Evolutionary conservation across 2,888 invertebrate species (phyloP).

Genomic region (Drosophila fungiperda): DNA sequence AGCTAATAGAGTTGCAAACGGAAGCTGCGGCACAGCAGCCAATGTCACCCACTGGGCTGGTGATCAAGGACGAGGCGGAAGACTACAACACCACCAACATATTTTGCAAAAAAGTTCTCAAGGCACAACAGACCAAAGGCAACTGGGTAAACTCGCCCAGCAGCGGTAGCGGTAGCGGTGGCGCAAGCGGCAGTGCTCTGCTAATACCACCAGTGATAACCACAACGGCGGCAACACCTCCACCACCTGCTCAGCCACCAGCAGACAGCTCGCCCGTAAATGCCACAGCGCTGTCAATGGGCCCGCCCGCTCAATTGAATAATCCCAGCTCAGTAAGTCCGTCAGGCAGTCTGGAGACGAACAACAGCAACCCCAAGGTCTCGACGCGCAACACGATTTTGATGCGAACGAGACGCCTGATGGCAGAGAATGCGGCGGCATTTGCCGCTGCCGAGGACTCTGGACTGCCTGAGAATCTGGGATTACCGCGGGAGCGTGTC

Average conservation of each 20-base stretch:
- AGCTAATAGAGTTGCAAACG: conserved; percentile 74
- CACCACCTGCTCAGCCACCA: conserved; percentile 45
- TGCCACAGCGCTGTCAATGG: conserved; percentile 83
- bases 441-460: conserved; percentile 66
- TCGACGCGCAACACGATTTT: conserved; percentile 86
- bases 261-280: conserved; percentile 54
- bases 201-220: conserved; percentile 78
- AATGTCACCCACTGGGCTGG: conserved; percentile 56
- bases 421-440: conserved; percentile 73
- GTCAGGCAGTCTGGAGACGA: conserved; percentile 66
- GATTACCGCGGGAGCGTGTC: conserved; percentile 89
- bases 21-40: conserved; percentile 34
- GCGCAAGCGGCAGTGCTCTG: conserved; percentile 42
- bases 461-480: conserved; percentile 84
- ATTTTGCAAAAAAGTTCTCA: conserved; percentile 84
- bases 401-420: conserved; percentile 85
- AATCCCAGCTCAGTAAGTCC: conserved; percentile 75
- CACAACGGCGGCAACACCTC: conserved; percentile 74
- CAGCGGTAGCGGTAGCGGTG: conserved; percentile 61
- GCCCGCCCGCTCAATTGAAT: conserved; percentile 84
- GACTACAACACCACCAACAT: conserved; percentile 83
- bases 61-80: conserved; percentile 83
- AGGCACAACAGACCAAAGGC: conserved; percentile 85
- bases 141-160: conserved; percentile 82
- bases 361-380: conserved; percentile 82